Conservation (phyloP, 2,797 vertebrate species). For the Pteronotus mesoamericanus region DNA sequence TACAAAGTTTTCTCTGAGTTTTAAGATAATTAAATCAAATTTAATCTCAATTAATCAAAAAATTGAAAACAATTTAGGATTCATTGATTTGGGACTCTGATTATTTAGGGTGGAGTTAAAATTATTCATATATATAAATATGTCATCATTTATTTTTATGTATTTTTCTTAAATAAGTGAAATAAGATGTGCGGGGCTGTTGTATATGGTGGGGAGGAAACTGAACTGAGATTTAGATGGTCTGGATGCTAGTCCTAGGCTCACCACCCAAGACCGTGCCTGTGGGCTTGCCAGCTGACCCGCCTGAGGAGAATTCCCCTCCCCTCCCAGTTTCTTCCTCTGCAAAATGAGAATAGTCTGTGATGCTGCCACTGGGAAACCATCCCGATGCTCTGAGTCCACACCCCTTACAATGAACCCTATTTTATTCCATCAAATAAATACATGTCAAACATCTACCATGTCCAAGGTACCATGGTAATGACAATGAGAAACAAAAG, state of each 20-base stretch:
- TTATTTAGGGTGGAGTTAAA: not conserved
- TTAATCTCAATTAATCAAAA: not conserved
- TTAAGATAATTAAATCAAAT: not conserved
- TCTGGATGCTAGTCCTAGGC: not conserved
- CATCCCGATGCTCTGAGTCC: not conserved
- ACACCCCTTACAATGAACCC: not conserved
- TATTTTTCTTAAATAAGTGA: not conserved
- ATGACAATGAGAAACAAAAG: not conserved
- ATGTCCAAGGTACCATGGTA: not conserved
- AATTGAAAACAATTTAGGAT: not conserved
- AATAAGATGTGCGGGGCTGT: not conserved
- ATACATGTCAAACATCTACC: not conserved
- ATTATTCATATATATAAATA: not conserved
- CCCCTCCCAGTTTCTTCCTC: not conserved
- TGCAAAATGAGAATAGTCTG: not conserved
- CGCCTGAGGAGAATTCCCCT: not conserved
- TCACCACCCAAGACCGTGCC: not conserved
- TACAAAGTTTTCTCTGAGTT: not conserved
- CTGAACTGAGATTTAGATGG: not conserved
- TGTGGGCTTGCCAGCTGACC: not conserved
- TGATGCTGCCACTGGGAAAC: not conserved
- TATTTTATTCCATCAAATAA: not conserved
- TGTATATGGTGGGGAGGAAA: not conserved
- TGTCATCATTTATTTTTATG: not conserved
- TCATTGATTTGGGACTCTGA: not conserved